phyloP scores from a whole-genome alignment of 2,113 vertebrate species.

The Aphelocoma coerulescens region DNA sequence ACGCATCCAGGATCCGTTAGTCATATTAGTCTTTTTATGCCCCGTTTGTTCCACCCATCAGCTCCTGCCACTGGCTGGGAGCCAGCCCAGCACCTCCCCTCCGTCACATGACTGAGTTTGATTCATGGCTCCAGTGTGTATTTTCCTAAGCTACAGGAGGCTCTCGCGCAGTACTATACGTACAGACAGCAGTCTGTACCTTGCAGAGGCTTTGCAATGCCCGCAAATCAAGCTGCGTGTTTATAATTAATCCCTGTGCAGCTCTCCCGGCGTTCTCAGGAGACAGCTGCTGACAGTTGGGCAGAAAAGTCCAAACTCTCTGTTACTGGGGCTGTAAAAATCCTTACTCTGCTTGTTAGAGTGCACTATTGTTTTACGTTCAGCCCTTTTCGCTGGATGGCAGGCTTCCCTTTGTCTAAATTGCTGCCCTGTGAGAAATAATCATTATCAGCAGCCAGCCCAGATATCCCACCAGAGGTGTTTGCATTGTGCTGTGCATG shows the following conservation, averaged over 20 bases:
- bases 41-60: conserved; percentile 65
- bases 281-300: background rate
- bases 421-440: background rate
- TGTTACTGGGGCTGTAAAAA: background rate
- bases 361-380: background rate
- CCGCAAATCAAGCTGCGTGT: rapidly evolving
- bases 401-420: background rate
- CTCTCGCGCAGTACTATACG: rapidly evolving
- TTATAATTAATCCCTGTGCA: background rate
- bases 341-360: background rate
- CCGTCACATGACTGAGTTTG: conserved; percentile 60
- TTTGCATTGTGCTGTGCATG: rapidly evolving
- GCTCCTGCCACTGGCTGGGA: conserved; percentile 63
- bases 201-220: background rate
- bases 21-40: conserved; percentile 57
- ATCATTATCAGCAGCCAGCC: background rate
- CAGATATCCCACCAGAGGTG: background rate
- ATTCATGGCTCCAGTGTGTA: conserved; percentile 32
- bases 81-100: conserved; percentile 61
- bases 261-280: background rate
- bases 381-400: background rate
- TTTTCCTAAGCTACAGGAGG: background rate
- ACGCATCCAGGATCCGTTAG: conserved; percentile 55
- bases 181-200: rapidly evolving
- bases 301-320: background rate